Percentiles rank a stretch among this genome's conserved stretches.
Conservation (phyloP, 2,797 vertebrate genomes). For the Hephaestus fuliginosus region DNA sequence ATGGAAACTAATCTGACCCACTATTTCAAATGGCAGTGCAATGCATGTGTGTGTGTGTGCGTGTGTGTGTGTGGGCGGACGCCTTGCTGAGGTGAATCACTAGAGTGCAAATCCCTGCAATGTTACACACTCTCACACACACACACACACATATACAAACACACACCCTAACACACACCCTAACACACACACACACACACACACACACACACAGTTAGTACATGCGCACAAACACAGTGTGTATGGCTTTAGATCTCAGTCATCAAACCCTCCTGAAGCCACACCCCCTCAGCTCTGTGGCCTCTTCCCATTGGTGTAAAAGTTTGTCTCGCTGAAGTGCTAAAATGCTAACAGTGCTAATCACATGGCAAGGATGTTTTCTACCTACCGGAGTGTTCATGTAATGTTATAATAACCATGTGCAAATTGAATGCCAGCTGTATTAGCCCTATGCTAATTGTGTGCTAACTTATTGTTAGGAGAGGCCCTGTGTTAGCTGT, state of each 20-base stretch:
- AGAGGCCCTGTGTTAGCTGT: background rate
- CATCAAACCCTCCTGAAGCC: constrained; percentile 64
- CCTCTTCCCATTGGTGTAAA: constrained; percentile 44
- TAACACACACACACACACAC: constrained; percentile 25
- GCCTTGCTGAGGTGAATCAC: constrained; percentile 72
- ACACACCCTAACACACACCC: constrained; percentile 13
- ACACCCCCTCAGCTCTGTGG: constrained; percentile 54
- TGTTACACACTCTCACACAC: constrained; percentile 48
- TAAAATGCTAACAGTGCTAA: constrained; percentile 6
- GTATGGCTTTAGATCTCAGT: constrained; percentile 78
- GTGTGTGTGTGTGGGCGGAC: constrained; percentile 41
- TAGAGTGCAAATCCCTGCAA: constrained; percentile 80
- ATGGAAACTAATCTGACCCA: constrained; percentile 85
- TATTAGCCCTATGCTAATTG: background rate
- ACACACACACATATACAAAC: constrained; percentile 18
- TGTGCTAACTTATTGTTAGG: too few relatives aligned
- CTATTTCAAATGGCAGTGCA: constrained; percentile 93
- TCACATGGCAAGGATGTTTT: background rate
- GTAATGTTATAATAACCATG: background rate
- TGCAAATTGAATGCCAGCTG: background rate
- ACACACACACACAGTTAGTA: constrained; percentile 33
- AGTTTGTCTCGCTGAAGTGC: background rate
- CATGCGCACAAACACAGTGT: constrained; percentile 64
- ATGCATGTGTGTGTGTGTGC: constrained; percentile 61
- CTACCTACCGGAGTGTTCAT: background rate